Percentiles rank a stretch among this genome's conserved stretches.
Evolutionary conservation across 2,888 invertebrate genomes (phyloP).

Genomic region (Hipparchia sbordonii): DNA sequence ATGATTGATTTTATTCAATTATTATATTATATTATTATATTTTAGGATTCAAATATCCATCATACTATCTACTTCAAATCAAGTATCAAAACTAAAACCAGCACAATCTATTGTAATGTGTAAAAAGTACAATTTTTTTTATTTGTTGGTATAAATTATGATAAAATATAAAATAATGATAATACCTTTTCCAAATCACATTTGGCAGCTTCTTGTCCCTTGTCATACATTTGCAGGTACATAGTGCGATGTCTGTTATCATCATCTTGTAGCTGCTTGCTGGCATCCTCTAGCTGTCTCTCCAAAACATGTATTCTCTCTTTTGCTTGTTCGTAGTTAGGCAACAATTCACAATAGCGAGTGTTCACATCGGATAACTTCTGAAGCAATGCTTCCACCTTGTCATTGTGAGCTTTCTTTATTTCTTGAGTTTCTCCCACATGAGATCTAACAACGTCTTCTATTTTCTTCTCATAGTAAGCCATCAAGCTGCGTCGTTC

Average conservation of each 20-base stretch:
- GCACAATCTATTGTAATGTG: too few relatives aligned
- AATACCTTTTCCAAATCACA: slow-evolving; percentile 87
- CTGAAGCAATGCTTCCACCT: slow-evolving; percentile 88
- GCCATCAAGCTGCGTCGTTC: slow-evolving; percentile 87
- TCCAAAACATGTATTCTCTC: slow-evolving; percentile 87
- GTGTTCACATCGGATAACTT: slow-evolving; percentile 89
- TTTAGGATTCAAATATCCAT: too few relatives aligned
- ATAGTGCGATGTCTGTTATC: slow-evolving; percentile 89
- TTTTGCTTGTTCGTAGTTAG: slow-evolving; percentile 89
- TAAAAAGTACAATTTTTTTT: background rate
- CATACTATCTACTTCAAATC: too few relatives aligned
- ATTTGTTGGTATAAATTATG: too few relatives aligned
- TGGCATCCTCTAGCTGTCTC: slow-evolving; percentile 87
- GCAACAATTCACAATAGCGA: slow-evolving; percentile 89
- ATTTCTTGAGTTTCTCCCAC: slow-evolving; percentile 87
- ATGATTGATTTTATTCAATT: too few relatives aligned
- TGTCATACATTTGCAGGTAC: slow-evolving; percentile 92
- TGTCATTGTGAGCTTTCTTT: slow-evolving; percentile 90
- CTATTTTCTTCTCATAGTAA: slow-evolving; percentile 88
- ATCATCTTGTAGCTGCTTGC: slow-evolving; percentile 86
- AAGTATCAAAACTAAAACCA: too few relatives aligned
- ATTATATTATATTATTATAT: too few relatives aligned
- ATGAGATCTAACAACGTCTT: slow-evolving; percentile 86
- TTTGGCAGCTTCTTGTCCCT: slow-evolving; percentile 91
- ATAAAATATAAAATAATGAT: background rate